Base-by-base conservation (phyloP, 2,797 vertebrate species). In the Myotis myotis region DNA sequence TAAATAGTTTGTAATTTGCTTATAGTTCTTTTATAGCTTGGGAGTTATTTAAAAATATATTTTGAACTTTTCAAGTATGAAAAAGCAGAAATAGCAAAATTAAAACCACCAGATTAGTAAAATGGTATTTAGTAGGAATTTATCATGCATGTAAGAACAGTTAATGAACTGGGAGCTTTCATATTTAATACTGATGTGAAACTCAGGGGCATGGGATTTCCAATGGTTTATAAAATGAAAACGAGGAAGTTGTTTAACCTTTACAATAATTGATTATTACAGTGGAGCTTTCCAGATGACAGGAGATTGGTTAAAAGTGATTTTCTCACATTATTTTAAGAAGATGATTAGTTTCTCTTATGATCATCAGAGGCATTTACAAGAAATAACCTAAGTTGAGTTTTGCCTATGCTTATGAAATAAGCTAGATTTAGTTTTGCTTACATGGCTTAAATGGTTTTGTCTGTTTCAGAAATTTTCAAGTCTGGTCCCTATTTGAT, bases 1-100 rank as follows among this genome's bases (percentile, higher is more conserved):
- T 66, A 82, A 25, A 60, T 36, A 11, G 9, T 92, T 87, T 91
- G 47, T 85, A 66, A 85, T 93, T 76, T 90, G 44, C 64, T 93
- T 74, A 3, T 51, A 28, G 74, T 92, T 94, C 28, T 74, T 57
- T 19, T 53, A 20, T 74, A 95, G 33, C 16, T 70, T 92, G n/a
- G 20, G 47, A 75, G 20, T 28, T 76, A 68, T 33, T 90, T 95
- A 36, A 83, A 93, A 55, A 84, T 57, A 5, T 76, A 3, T 74
- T 62, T 76, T 33, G 60, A 79, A 87, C 9, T 76, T 85, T 93
- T 92, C 38, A 81, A 49, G 12, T 60, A 13, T 60, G 60, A 76
- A 36, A 83, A 89, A 83, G 68, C 38, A 83, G 38, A 89, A 75
- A 76, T 76, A 76, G 51, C 53, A 60, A 71, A 83, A 89, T 30